Evolutionary conservation across 2,888 invertebrate species (phyloP), one percentile per base, ranked within the genome.

Genomic region (Choristoneura rosaceana): DNA sequence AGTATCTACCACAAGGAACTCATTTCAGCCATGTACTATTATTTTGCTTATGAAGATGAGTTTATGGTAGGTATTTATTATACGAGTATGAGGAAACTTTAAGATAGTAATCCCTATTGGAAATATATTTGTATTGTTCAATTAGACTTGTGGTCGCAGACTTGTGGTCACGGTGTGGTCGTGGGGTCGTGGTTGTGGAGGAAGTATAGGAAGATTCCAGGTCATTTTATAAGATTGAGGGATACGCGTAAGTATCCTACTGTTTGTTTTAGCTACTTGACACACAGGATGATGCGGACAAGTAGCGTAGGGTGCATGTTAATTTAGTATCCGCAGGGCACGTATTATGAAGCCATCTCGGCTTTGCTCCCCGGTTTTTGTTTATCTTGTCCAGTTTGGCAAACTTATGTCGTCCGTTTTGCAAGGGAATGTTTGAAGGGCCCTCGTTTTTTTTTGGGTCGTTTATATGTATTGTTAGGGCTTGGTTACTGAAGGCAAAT

Each of bases 301-400:
- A 67, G 71, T 71, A 62, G 66, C 52, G 67, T 61, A 71, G 62
- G 67, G 47, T 58, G 67, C 67, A 68, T 71, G 38, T 71, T 67
- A 71, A 67, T 71, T 67, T 38, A 62, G 55, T 60, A 38, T 71
- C 55, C 71, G 62, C 58, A 62, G 55, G 62, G 58, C 67, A 68
- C 71, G 71, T 62, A 66, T 71, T 66, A 67, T 71, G 71, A 63
- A 71, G 67, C 58, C 67, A 71, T 71, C 41, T 41, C 66, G 63
- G 63, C 43, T 62, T 38, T 63, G 45, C 61, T 60, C 45, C 52
- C 66, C 70, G 52, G 60, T 68, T 71, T 66, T 71, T 71, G 71
- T 68, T 71, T 71, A 71, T 71, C 62, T 71, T 71, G 66, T 10
- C 55, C 70, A 59, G 70, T 70, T 70, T 70, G 50, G 8, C 38